phyloP scores from a whole-genome alignment of 2,888 invertebrate species.

The Pristionchus exspectatus region DNA sequence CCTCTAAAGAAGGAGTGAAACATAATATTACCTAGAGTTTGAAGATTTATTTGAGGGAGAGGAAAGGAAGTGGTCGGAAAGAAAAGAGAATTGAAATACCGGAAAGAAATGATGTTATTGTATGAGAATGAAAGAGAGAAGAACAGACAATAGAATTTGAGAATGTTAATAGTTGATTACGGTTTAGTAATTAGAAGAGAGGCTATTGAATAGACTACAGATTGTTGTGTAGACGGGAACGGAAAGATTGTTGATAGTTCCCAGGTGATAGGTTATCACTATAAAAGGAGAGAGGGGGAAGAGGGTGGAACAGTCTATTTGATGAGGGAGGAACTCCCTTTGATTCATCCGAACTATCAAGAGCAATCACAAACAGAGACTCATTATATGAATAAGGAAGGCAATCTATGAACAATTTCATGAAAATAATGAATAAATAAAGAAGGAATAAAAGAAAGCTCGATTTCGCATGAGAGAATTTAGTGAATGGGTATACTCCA shows the following conservation, averaged over 20 bases:
- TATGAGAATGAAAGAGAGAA: not conserved
- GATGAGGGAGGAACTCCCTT: not conserved
- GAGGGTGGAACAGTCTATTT: not conserved
- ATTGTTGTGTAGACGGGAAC: not conserved
- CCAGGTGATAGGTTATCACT: constrained; percentile 10
- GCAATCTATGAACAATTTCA: not conserved
- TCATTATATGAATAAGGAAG: not conserved
- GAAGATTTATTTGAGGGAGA: constrained; percentile 22
- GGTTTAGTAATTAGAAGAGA: not conserved
- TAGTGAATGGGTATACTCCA: not conserved
- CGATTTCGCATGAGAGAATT: not conserved
- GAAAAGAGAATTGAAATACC: constrained; percentile 16
- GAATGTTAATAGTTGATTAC: not conserved
- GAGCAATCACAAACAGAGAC: not conserved
- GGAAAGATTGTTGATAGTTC: constrained; percentile 21
- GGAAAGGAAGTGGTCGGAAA: not conserved
- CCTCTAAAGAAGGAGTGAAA: not conserved
- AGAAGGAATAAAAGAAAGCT: not conserved
- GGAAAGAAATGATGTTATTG: constrained; percentile 3
- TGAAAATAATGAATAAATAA: constrained; percentile 20
- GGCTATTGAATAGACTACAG: not conserved
- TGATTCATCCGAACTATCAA: not conserved
- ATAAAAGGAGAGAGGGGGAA: not conserved
- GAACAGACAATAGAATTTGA: not conserved
- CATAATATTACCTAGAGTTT: not conserved